Percentiles rank a stretch among this genome's conserved stretches.
These are phyloP conservation scores for Sebastes iracundus DNA, from an alignment of 2,797 vertebrate genomes.

Conservation along the genomic window DNA sequence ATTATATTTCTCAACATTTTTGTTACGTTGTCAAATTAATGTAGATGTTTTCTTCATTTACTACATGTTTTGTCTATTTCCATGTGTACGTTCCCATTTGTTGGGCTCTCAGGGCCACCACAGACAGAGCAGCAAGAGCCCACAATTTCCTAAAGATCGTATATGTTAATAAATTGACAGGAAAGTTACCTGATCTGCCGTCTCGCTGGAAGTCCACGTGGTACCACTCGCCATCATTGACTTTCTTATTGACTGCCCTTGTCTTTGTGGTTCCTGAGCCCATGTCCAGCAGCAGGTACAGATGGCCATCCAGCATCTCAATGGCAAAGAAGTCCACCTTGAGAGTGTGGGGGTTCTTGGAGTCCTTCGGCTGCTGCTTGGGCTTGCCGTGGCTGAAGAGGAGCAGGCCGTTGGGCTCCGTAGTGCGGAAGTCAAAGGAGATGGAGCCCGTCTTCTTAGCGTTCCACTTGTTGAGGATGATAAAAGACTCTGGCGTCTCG, in stretches of 20 bases:
- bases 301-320: conserved; percentile 97
- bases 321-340: conserved; percentile 99
- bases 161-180: background rate
- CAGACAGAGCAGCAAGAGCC: background rate
- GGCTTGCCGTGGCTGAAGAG: conserved; percentile 98
- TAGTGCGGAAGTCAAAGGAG: conserved; percentile 98
- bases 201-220: conserved; percentile 98
- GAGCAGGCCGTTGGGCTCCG: conserved; percentile 96
- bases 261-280: conserved; percentile 98
- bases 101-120: background rate
- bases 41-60: background rate
- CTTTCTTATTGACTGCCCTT: conserved; percentile 94
- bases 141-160: background rate
- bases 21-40: background rate
- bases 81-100: too few relatives aligned
- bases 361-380: conserved; percentile 92
- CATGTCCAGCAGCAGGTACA: conserved; percentile 97
- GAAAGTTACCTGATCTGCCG: conserved; percentile 90
- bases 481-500: conserved; percentile 95
- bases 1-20: background rate
- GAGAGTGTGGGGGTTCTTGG: conserved; percentile 90
- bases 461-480: conserved; percentile 97
- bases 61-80: background rate
- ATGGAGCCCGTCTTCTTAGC: conserved; percentile 98
- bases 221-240: conserved; percentile 99